Evolutionary conservation across 1,140 invertebrate genomes (phyloP).

Genomic region (Papilio aristodemus): DNA sequence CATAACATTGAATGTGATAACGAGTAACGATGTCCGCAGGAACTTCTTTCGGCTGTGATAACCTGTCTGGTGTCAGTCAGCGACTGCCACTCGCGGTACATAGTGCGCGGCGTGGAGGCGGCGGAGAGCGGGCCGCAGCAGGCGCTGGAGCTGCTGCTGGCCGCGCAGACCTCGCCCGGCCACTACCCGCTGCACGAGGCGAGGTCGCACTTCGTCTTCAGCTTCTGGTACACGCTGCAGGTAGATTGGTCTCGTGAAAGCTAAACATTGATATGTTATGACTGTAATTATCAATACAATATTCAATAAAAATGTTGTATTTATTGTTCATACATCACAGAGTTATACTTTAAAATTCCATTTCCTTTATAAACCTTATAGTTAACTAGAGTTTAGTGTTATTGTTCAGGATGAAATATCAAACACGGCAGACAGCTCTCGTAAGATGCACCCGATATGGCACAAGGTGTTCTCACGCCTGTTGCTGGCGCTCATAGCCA

Average conservation of each 20-base stretch:
- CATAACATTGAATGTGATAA: no score
- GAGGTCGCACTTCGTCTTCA: slow-evolving; percentile 90
- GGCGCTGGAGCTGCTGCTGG: slow-evolving; percentile 83
- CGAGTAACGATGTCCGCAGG: no score
- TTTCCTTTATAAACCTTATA: no score
- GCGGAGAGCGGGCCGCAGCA: slow-evolving; percentile 60
- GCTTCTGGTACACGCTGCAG: slow-evolving; percentile 95
- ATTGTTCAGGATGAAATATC: slow-evolving; percentile 60
- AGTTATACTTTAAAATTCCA: no score
- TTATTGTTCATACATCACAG: no score
- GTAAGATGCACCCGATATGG: slow-evolving; percentile 60
- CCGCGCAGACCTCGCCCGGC: slow-evolving; percentile 89
- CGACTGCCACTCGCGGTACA: slow-evolving; percentile 63
- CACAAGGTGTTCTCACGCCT: slow-evolving; percentile 65
- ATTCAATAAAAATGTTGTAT: no score
- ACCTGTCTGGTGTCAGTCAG: slow-evolving; percentile 69
- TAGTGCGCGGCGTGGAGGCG: slow-evolving; percentile 66
- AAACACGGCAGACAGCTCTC: slow-evolving; percentile 43
- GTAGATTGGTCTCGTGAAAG: no score
- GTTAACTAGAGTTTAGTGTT: slow-evolving; percentile 15
- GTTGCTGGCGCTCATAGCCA: slow-evolving; percentile 59
- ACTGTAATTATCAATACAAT: no score
- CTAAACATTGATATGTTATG: no score
- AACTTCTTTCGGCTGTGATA: slow-evolving; percentile 69
- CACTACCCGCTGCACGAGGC: slow-evolving; percentile 92